phyloP scores from a whole-genome alignment of 2,797 vertebrate species.

The Monodelphis domestica region DNA sequence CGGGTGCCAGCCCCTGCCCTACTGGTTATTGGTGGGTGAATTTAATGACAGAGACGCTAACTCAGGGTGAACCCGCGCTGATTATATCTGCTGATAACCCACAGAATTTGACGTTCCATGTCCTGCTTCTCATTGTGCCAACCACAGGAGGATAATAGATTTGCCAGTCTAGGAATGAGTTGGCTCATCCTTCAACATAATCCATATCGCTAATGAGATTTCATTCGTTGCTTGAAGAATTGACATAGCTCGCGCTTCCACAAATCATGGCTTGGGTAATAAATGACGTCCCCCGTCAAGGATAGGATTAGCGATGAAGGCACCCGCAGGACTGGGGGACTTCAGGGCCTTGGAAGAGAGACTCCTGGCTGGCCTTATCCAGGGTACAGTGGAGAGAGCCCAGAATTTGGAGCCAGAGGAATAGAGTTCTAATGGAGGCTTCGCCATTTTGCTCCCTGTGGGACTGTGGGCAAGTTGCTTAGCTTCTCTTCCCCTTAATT shows the following conservation, averaged over 20 bases:
- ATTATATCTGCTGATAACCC: conserved; percentile 58
- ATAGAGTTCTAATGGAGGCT: background rate
- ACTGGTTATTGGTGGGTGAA: conserved; percentile 16
- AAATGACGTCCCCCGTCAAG: background rate
- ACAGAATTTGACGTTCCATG: conserved; percentile 45
- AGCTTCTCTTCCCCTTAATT: background rate
- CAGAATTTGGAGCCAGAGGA: background rate
- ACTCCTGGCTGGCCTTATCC: too few relatives aligned
- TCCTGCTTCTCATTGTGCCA: conserved; percentile 44
- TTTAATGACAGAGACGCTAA: conserved; percentile 50
- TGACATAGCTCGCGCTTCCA: conserved; percentile 31
- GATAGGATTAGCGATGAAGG: too few relatives aligned
- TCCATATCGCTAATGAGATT: conserved; percentile 36
- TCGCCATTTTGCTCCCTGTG: background rate
- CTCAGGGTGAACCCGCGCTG: conserved; percentile 29
- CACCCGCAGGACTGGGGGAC: too few relatives aligned
- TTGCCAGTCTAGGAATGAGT: conserved; percentile 40
- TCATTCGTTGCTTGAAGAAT: conserved; percentile 51
- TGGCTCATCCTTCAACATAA: conserved; percentile 56
- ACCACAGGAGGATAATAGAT: conserved; percentile 24
- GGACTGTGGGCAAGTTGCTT: background rate
- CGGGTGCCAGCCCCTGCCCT: background rate
- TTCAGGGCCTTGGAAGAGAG: too few relatives aligned
- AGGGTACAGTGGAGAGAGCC: background rate
- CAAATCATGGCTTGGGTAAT: conserved; percentile 47